These are phyloP conservation scores for Mechanitis mazaeus DNA, from an alignment of 2,888 invertebrate genomes.

Conservation along the genomic window DNA sequence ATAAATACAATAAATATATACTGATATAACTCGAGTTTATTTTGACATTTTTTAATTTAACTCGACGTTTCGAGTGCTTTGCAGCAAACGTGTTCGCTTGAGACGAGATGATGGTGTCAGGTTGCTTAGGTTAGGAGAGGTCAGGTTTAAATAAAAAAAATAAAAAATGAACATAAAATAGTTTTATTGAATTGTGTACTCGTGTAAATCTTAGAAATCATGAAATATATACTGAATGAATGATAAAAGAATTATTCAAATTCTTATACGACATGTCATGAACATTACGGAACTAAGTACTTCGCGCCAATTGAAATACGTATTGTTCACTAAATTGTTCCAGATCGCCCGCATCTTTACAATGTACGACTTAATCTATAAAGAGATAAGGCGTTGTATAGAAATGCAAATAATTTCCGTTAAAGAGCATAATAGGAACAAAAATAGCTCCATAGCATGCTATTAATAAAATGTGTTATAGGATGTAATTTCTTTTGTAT, in stretches of 20 bases:
- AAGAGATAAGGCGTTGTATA: constrained; percentile 10
- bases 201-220: not conserved
- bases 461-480: too few relatives aligned
- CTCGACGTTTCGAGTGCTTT: too few relatives aligned
- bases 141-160: too few relatives aligned
- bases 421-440: not conserved
- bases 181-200: too few relatives aligned
- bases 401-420: constrained; percentile 5
- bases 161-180: too few relatives aligned
- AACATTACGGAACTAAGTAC: constrained; percentile 42
- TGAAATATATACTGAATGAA: not conserved
- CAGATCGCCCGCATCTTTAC: constrained; percentile 40
- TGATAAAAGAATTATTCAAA: not conserved
- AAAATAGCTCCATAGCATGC: not conserved
- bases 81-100: too few relatives aligned
- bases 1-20: too few relatives aligned
- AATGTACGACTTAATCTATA: constrained; percentile 11
- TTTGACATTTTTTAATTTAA: too few relatives aligned
- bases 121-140: too few relatives aligned
- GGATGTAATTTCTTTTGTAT: too few relatives aligned
- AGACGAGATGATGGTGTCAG: too few relatives aligned
- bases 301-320: constrained; percentile 42
- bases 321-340: constrained; percentile 37
- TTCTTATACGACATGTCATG: constrained; percentile 13
- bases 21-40: too few relatives aligned